Conservation (phyloP, 2,888 invertebrate genomes). For the Leucoma salicis region DNA sequence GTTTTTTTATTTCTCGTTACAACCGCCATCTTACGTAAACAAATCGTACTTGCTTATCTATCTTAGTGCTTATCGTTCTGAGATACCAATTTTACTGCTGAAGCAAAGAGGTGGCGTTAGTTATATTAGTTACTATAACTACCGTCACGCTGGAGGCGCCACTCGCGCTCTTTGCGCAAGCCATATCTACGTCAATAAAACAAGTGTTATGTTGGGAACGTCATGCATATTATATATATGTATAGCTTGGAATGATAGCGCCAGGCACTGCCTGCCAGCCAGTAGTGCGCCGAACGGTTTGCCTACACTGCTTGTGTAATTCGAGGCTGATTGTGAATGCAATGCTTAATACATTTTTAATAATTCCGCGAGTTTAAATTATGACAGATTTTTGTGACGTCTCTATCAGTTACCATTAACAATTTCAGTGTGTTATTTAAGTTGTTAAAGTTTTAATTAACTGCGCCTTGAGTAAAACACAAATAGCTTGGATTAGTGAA, state of each 20-base stretch:
- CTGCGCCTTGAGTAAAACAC: slow-evolving; percentile 49
- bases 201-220: slow-evolving; percentile 59
- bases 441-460: slow-evolving; percentile 40
- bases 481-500: slow-evolving; percentile 49
- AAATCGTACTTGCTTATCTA: slow-evolving; percentile 6
- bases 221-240: slow-evolving; percentile 29
- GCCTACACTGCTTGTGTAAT: slow-evolving; percentile 67
- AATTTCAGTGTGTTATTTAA: slow-evolving; percentile 55
- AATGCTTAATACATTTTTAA: slow-evolving; percentile 52
- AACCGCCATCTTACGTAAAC: slow-evolving; percentile 28
- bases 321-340: slow-evolving; percentile 65
- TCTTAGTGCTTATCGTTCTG: not conserved
- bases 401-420: slow-evolving; percentile 29
- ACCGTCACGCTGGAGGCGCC: slow-evolving; percentile 39
- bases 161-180: slow-evolving; percentile 54
- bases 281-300: slow-evolving; percentile 64
- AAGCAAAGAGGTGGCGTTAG: slow-evolving; percentile 41
- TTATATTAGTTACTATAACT: slow-evolving; percentile 14
- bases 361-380: slow-evolving; percentile 56
- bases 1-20: too few relatives aligned
- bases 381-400: slow-evolving; percentile 57
- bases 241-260: slow-evolving; percentile 41
- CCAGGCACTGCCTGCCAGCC: slow-evolving; percentile 65
- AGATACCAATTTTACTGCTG: not conserved
- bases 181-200: slow-evolving; percentile 71